Evolutionary conservation across 2,888 invertebrate genomes (phyloP), one percentile per base, ranked within the genome.

Genomic region (Ferdinandea cuprea): DNA sequence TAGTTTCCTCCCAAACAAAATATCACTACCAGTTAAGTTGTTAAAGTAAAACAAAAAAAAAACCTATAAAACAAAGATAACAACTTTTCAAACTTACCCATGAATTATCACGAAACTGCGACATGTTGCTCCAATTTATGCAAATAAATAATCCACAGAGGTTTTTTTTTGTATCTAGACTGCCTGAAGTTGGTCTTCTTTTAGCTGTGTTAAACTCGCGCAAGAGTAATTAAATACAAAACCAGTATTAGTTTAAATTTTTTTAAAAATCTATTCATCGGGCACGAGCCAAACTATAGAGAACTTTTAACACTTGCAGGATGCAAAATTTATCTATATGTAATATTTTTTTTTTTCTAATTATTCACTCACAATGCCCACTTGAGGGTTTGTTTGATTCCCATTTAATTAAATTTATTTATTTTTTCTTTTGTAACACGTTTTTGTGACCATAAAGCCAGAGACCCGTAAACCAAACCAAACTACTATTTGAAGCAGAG

Each of bases 21-120:
- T 28, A 65, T 21, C 11, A 30, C 32, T 15, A 48, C 58, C 37
- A 69, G 48, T 40, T 4, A 9, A 35, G 21, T 52, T 15, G 11
- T 46, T 8, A 59, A 21, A 40, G n/a, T n/a, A n/a, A n/a, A n/a
- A n/a, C n/a, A n/a, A 54, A 21, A 40, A 32, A 19, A 61, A 61
- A 59, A 42, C 2, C 6, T 17, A 37, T 21, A 58, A 44, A 11
- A 54, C 8, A 28, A 35, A 17, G 17, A 17, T 7, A 50, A 58
- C 40, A 69, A 6, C 63, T 44, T 30, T 59, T 40, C 61, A 78
- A 72, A 89, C 90, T 88, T 87, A 89, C 89, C 89, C 89, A 89
- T 87, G 90, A 89, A 88, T 89, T 89, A 87, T 89, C 89, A 85
- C 89, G 89, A 79, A 89, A 89, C 86, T 89, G 89, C 86, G 89